Evolutionary conservation across 1,140 invertebrate genomes (phyloP), one percentile per base, ranked within the genome.

Genomic region (Globodera ellingtonae): DNA sequence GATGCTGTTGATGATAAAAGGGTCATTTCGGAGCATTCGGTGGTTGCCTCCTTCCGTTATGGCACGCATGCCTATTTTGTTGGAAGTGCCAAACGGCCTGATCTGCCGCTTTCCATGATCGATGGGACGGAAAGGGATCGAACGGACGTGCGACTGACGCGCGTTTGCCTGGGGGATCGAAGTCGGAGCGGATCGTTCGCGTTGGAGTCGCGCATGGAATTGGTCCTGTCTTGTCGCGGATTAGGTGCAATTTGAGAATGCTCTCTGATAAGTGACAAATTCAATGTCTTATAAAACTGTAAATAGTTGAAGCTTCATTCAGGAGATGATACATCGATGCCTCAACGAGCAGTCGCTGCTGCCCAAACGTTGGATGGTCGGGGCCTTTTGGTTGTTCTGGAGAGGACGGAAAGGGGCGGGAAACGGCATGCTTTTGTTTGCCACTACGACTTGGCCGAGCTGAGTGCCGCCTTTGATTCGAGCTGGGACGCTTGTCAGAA

Each of bases 181-280:
- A 77, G 75, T 47, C 75, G 69, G 10, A 67, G 65, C n/a, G 62
- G 46, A 10, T 65, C 50, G n/a, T 50, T 65, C 6, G 44, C 24
- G 1, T 21, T 77, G 62, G 75, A 77, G 21, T 77, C 75, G 48
- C 65, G 75, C 46, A 77, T 77, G 75, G 75, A 77, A 77, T 67
- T 77, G 62, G 75, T 65, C 7, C 62, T 77, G 10, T 77, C 75
- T 7, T 77, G 75, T n/a, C 50, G 48, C 6, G 75, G 75, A 67
- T 47, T 77, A 9, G 75, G 75, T 77, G 48, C 24, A 35, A 44
- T 69, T 67, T 18, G 13, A 15, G 18, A 5, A 65, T 13, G 59
- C 13, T 15, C 13, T 65, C n/a, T 65, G 13, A 15, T 13, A 13
- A 65, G 21, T 15, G 21, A 65, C 2, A 21, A 21, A 3, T 65